Base-by-base conservation (phyloP, 2,797 vertebrate species). In the Liparis tanakae region DNA sequence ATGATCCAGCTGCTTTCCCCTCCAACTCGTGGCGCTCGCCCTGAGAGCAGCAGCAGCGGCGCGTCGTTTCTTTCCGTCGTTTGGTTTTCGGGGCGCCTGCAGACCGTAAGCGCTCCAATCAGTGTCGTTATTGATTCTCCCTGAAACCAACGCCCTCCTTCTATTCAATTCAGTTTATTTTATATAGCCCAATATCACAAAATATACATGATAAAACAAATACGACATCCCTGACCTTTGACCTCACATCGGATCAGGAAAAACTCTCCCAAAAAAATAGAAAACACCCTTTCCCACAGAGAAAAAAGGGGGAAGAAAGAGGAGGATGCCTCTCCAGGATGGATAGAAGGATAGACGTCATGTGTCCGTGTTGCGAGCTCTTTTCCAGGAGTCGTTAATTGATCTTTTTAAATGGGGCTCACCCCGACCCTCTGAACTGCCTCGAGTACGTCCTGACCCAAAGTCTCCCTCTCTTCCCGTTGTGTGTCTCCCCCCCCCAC, bases 361-460 rank as follows among this genome's bases (percentile, higher is more conserved):
- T 30, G 25, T 30, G 25, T 30, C 25, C 25, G 25, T 30, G 25
- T 30, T 30, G 25, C 57, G 0, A 17, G 46, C 57, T 63, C 4
- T 20, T 46, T 63, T 58, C 50, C 58, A 73, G 10, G 14, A 70
- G 12, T 36, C 60, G 39, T 82, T 75, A 72, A 63, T 73, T 79
- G 55, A 46, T 25, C 58, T 69, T 84, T 37, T 84, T 37, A 78
- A 60, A 71, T 70, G 36, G 30, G 48, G 67, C 67, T 77, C 30
- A 60, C 46, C 76, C 36, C 36, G 36, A 37, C 48, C 20, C n/a
- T 10, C 14, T 18, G 43, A 37, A 7, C 36, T 37, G 48, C n/a
- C 10, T 18, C 18, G 14, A 41, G 39, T 53, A 25, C 72, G 63
- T 30, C 12, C 36, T 66, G 48, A 74, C 46, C 17, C 18, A 3